These are phyloP conservation scores for Beris morrisii DNA, from an alignment of 2,888 invertebrate species.

Conservation along the genomic window DNA sequence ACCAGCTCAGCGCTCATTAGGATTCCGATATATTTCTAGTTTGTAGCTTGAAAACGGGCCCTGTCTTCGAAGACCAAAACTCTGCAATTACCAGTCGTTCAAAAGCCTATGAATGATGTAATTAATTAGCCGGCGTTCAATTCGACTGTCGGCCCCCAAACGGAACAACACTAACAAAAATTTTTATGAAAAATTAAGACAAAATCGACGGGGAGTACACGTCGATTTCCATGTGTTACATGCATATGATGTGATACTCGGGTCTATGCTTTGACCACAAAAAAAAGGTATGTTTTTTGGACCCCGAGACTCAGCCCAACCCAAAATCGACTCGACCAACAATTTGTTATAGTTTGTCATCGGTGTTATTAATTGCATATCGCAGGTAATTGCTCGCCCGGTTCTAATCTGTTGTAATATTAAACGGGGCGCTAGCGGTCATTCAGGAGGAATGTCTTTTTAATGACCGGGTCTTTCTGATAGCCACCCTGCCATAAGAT, in stretches of 20 bases:
- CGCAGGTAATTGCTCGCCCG: slow-evolving; percentile 28
- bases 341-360: slow-evolving; percentile 41
- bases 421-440: slow-evolving; percentile 30
- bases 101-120: slow-evolving; percentile 37
- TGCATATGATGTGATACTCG: not conserved
- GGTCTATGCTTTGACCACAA: no score
- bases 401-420: slow-evolving; percentile 24
- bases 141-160: slow-evolving; percentile 12
- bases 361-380: slow-evolving; percentile 39
- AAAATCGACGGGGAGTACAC: slow-evolving; percentile 37
- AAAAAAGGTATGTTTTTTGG: not conserved
- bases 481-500: no score
- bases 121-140: slow-evolving; percentile 36
- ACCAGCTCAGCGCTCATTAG: slow-evolving; percentile 33
- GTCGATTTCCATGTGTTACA: not conserved
- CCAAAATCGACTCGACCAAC: slow-evolving; percentile 19
- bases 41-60: slow-evolving; percentile 33
- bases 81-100: slow-evolving; percentile 36
- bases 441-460: slow-evolving; percentile 30
- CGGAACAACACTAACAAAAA: not conserved
- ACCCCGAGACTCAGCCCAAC: not conserved
- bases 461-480: slow-evolving; percentile 12
- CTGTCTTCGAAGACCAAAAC: slow-evolving; percentile 35
- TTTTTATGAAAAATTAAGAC: slow-evolving; percentile 38
- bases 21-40: slow-evolving; percentile 34